These are phyloP conservation scores for Steatornis caripensis DNA, from an alignment of 2,113 vertebrate species.

Conservation along the genomic window DNA sequence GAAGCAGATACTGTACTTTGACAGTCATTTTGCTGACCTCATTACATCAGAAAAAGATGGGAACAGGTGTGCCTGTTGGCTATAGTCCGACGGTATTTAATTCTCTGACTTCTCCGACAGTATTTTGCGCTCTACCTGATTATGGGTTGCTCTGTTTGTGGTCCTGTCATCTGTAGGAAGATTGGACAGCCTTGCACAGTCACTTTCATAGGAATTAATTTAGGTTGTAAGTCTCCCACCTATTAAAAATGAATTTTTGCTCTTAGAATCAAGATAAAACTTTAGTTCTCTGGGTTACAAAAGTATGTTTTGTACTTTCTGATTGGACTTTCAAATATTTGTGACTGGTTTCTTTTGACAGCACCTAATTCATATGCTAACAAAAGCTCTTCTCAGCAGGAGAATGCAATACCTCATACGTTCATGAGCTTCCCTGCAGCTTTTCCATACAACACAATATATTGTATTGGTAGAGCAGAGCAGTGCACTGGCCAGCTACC, in stretches of 20 bases:
- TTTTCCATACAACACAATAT: neutral
- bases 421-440: neutral
- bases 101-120: neutral
- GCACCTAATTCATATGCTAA: neutral
- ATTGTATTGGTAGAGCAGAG: neutral
- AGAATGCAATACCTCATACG: neutral
- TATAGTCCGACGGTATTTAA: neutral
- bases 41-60: neutral
- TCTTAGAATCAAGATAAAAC: neutral
- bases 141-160: conserved; percentile 67
- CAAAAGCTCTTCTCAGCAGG: neutral
- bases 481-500: neutral
- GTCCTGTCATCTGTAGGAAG: conserved; percentile 84
- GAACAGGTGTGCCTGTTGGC: neutral
- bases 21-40: neutral
- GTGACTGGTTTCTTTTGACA: neutral
- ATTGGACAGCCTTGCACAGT: conserved; percentile 87
- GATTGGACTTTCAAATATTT: neutral
- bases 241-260: conserved; percentile 26
- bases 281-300: neutral
- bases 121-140: conserved; percentile 74
- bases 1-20: neutral
- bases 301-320: neutral
- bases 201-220: conserved; percentile 81
- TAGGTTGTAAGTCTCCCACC: conserved; percentile 81